These are phyloP conservation scores for Drosophila cardini DNA, from an alignment of 1,140 invertebrate genomes.

Conservation along the genomic window DNA sequence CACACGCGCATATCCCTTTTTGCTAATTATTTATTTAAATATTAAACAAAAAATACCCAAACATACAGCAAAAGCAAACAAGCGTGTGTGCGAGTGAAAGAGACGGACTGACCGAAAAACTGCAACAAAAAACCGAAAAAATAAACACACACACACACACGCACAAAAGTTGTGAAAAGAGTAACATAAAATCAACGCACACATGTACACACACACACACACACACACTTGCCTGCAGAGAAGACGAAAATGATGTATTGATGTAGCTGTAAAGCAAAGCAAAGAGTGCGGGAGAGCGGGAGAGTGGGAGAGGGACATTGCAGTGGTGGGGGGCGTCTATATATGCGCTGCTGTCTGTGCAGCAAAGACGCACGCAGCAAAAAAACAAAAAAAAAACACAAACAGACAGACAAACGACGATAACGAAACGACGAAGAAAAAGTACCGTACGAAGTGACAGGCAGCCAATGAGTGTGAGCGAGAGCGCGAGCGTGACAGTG, in stretches of 20 bases:
- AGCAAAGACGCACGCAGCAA: conserved; percentile 46
- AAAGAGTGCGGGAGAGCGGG: conserved; percentile 1
- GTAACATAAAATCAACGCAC: conserved; percentile 63
- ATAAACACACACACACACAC: conserved; percentile 33
- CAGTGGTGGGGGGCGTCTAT: conserved; percentile 9
- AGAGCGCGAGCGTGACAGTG: not conserved
- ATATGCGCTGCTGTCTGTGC: conserved; percentile 39
- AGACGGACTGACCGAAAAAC: conserved; percentile 36
- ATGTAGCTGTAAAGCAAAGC: conserved; percentile 45
- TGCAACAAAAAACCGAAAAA: conserved; percentile 64
- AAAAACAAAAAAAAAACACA: conserved; percentile 37
- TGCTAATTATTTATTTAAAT: conserved; percentile 85
- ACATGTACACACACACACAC: conserved; percentile 24
- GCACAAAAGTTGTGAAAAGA: conserved; percentile 55
- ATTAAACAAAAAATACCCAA: conserved; percentile 83
- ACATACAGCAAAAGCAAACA: conserved; percentile 34
- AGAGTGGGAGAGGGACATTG: not conserved
- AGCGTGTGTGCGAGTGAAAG: not conserved
- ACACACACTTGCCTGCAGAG: conserved; percentile 29
- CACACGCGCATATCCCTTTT: conserved; percentile 72
- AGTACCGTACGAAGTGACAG: conserved; percentile 21
- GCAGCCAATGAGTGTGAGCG: conserved; percentile 10
- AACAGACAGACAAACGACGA: conserved; percentile 17
- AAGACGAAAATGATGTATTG: conserved; percentile 83
- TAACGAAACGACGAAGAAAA: conserved; percentile 38